Base-by-base conservation (phyloP, 2,113 vertebrate species). In the Gallinago jamesoni region DNA sequence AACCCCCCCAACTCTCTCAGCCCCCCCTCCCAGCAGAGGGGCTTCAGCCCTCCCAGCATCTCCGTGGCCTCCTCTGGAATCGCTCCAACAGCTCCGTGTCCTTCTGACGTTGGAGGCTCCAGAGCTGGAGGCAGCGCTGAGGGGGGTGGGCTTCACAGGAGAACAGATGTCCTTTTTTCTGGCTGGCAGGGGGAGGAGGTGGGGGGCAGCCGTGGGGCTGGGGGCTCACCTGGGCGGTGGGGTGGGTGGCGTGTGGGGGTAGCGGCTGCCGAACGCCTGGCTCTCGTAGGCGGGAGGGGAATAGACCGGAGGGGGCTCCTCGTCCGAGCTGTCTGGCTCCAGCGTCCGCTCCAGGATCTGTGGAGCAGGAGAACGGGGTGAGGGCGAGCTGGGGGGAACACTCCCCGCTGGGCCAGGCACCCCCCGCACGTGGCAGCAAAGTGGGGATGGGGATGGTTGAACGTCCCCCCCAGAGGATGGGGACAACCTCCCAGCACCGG, bases 271-370 rank as follows among this genome's bases (percentile, higher is more conserved):
- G 13, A 98, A 98, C 30, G 97, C 83, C 88, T 99, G 99, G 98
- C 99, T 98, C 86, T 99, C 99, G 33, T 99, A 99, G 59, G 99
- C 96, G 2, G 99, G 99, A 2, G 99, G 99, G 31, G 99, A 99
- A 53, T 99, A 99, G 59, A 99, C 99, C 1, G 99, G 99, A 27
- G 99, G 99, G 1, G 99, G 99, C 93, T 99, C 99, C 96, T 99
- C 99, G 1, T 99, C 99, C 0, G 99, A 99, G 87, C 99, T 99
- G 92, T 99, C 99, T 0, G 99, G 99, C 96, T 99, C 99, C 93
- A 99, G 96, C 19, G 99, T 99, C 89, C 99, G 97, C 97, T 99
- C 99, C 97, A 99, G 83, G 94, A 99, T 99, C 99, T 99, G 85
- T 48, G 67, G 83, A 35, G 87, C 1, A 10, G 73, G 75, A 91